A percentile compares a stretch with the other conserved stretches of the same genome.
These are phyloP conservation scores for Phyllostomus hastatus DNA, from an alignment of 2,113 vertebrate species.

Conservation along the genomic window DNA sequence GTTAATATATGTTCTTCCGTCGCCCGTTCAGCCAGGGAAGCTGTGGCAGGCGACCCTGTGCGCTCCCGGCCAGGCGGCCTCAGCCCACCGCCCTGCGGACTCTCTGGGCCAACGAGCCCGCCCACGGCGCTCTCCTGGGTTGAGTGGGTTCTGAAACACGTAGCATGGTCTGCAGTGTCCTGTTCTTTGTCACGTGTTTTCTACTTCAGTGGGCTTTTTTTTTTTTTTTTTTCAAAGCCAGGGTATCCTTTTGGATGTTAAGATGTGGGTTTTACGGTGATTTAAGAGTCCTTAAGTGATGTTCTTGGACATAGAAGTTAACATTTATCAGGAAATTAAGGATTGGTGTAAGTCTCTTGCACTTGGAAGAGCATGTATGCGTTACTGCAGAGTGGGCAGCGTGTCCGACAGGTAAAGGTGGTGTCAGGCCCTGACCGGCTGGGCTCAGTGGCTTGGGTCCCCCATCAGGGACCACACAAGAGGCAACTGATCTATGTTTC, in stretches of 20 bases:
- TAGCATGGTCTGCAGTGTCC: not conserved
- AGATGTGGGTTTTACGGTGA: not conserved
- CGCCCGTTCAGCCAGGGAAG: not conserved
- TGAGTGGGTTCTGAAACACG: not conserved
- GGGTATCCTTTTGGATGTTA: not conserved
- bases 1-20: not conserved
- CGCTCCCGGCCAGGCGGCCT: not conserved
- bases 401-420: not conserved
- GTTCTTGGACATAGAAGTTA: not conserved
- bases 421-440: not conserved
- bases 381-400: not conserved
- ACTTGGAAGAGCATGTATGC: not conserved
- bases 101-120: not conserved
- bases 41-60: accelerated
- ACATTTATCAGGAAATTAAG: not conserved
- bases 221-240: not conserved
- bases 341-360: not conserved
- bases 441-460: no score
- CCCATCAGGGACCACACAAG: no score
- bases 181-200: not conserved
- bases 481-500: no score
- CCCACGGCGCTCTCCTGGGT: not conserved
- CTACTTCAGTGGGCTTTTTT: not conserved
- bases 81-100: accelerated
- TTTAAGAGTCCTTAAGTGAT: not conserved